Conservation (phyloP, 2,888 invertebrate species). For the Apantesis nais region DNA sequence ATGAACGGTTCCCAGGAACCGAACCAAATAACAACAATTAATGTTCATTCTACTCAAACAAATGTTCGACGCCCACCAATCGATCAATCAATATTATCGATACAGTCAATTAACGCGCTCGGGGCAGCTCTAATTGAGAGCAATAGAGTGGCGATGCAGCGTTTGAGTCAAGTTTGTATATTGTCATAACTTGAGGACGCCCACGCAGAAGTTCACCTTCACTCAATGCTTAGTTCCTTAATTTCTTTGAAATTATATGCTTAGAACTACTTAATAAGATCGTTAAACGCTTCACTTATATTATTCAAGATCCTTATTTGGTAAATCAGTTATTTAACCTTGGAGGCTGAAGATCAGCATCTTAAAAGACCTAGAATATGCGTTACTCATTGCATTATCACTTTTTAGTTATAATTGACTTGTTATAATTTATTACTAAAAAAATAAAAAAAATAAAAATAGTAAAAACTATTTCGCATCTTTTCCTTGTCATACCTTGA, state of each 20-base stretch:
- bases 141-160: conserved; percentile 56
- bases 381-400: not conserved
- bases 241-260: not conserved
- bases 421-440: too few species aligned
- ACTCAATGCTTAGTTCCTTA: not conserved
- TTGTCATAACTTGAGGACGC: conserved; percentile 43
- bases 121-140: conserved; percentile 63
- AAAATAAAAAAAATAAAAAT: too few species aligned
- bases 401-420: not conserved
- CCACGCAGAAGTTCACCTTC: not conserved
- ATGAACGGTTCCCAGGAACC: conserved; percentile 33
- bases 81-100: conserved; percentile 84
- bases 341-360: not conserved
- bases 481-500: too few species aligned
- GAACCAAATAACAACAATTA: conserved; percentile 34
- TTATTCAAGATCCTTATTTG: too few species aligned
- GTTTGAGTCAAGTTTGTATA: conserved; percentile 42
- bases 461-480: too few species aligned
- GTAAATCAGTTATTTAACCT: too few species aligned
- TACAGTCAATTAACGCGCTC: conserved; percentile 69
- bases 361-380: not conserved
- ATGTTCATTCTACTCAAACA: conserved; percentile 40
- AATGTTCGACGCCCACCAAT: conserved; percentile 58
- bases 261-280: not conserved
- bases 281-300: too few species aligned